Evolutionary conservation across 2,797 vertebrate genomes (phyloP).

Genomic region (Delichon dasypus): DNA sequence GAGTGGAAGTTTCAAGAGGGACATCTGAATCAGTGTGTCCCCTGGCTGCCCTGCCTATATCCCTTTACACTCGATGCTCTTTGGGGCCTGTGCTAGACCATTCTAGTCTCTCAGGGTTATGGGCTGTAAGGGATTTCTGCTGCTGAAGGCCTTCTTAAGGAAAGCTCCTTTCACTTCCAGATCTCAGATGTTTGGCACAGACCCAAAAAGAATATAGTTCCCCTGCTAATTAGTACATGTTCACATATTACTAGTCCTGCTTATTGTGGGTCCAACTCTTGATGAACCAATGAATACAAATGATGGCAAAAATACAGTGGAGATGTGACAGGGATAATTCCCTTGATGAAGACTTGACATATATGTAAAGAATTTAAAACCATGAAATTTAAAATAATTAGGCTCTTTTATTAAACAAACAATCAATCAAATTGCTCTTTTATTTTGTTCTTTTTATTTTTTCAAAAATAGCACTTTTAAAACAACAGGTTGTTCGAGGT

Average conservation of each 20-base stretch:
- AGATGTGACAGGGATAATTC: constrained; percentile 48
- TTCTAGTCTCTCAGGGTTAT: not conserved
- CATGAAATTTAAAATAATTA: constrained; percentile 65
- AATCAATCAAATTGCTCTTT: constrained; percentile 60
- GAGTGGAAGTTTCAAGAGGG: not conserved
- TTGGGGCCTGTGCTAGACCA: not conserved
- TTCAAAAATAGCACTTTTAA: not conserved
- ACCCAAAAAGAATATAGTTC: not conserved
- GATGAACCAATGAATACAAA: constrained; percentile 39
- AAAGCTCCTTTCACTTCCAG: not conserved
- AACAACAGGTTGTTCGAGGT: not conserved
- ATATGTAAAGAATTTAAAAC: constrained; percentile 41
- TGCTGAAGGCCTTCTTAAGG: not conserved
- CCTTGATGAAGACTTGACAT: constrained; percentile 53
- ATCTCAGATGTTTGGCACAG: constrained; percentile 19
- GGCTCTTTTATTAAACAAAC: constrained; percentile 50
- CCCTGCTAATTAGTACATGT: constrained; percentile 34
- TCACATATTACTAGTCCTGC: constrained; percentile 16
- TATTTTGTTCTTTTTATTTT: constrained; percentile 13
- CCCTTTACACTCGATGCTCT: not conserved
- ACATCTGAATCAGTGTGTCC: not conserved
- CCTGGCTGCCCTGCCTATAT: not conserved
- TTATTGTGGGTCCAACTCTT: not conserved
- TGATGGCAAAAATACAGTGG: constrained; percentile 29
- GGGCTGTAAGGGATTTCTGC: not conserved